phyloP scores from a whole-genome alignment of 1,140 invertebrate genomes.

The Drosophila triauraria region DNA sequence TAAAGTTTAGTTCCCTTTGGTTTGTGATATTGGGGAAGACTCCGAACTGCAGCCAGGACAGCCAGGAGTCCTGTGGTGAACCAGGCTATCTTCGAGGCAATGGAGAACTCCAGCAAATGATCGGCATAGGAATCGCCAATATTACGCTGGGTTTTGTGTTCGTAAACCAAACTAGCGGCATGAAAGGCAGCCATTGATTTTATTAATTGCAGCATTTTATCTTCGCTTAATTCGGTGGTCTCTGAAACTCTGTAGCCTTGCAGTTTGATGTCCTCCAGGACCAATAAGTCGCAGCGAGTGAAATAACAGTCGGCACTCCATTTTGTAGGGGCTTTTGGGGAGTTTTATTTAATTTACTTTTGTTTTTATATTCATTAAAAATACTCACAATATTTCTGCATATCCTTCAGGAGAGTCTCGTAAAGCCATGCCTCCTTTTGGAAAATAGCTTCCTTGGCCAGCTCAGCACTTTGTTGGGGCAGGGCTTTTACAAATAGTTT shows the following conservation, averaged over 20 bases:
- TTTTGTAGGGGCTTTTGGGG: slow-evolving; percentile 46
- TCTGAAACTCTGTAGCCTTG: slow-evolving; percentile 30
- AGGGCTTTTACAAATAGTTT: slow-evolving; percentile 70
- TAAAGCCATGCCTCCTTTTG: slow-evolving; percentile 69
- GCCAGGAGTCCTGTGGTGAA: slow-evolving; percentile 68
- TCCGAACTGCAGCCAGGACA: slow-evolving; percentile 47
- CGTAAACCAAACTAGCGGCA: slow-evolving; percentile 80
- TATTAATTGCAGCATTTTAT: slow-evolving; percentile 57
- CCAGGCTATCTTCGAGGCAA: slow-evolving; percentile 63
- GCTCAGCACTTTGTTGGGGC: slow-evolving; percentile 59
- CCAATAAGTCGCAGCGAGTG: slow-evolving; percentile 73
- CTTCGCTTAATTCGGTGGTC: neutral
- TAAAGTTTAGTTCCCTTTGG: slow-evolving; percentile 4
- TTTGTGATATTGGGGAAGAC: slow-evolving; percentile 49
- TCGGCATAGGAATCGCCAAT: slow-evolving; percentile 66
- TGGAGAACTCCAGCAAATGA: slow-evolving; percentile 61
- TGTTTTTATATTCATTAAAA: neutral
- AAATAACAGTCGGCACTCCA: slow-evolving; percentile 76
- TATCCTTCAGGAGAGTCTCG: slow-evolving; percentile 43
- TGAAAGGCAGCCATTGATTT: slow-evolving; percentile 83
- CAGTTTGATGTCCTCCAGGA: slow-evolving; percentile 81
- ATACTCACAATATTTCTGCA: slow-evolving; percentile 61
- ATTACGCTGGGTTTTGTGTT: slow-evolving; percentile 32
- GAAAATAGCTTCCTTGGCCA: slow-evolving; percentile 65
- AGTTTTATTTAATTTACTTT: neutral